Conservation (phyloP, 1,140 invertebrate species). For the Brachionus manjavacas region DNA sequence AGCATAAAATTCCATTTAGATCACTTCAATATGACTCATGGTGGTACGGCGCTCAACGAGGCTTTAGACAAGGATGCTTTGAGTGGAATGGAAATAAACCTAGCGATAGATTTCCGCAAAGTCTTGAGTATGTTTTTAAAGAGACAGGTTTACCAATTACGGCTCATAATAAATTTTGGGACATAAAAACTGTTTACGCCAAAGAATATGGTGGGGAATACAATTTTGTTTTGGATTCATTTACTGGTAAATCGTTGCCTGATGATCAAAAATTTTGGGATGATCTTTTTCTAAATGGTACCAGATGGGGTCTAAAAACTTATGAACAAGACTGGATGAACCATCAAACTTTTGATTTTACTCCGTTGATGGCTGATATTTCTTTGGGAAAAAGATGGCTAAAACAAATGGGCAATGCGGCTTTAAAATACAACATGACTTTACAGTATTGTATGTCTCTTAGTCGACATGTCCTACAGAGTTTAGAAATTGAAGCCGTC, state of each 20-base stretch:
- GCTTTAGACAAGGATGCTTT: constrained; percentile 45
- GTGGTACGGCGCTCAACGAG: constrained; percentile 48
- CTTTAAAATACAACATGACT: constrained; percentile 44
- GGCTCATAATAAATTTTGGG: constrained; percentile 50
- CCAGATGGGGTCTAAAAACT: constrained; percentile 46
- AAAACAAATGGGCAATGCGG: constrained; percentile 45
- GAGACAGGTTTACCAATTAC: constrained; percentile 45
- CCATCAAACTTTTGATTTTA: constrained; percentile 43
- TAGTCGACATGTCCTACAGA: constrained; percentile 44
- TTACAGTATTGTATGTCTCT: constrained; percentile 47
- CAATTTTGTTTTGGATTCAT: constrained; percentile 11
- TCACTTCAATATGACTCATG: constrained; percentile 52
- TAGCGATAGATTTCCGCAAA: constrained; percentile 36
- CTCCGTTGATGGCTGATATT: constrained; percentile 45
- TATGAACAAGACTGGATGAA: constrained; percentile 50
- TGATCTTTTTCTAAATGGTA: constrained; percentile 46
- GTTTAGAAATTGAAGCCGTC: constrained; percentile 44
- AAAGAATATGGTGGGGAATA: constrained; percentile 20
- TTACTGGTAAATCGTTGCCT: constrained; percentile 29
- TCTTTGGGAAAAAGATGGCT: constrained; percentile 44
- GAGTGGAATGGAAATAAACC: constrained; percentile 46
- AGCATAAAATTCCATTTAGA: constrained; percentile 48
- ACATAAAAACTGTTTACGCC: constrained; percentile 29
- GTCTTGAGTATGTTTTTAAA: constrained; percentile 46
- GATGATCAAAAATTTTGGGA: constrained; percentile 46